Evolutionary conservation across 2,888 invertebrate genomes (phyloP), one percentile per base, ranked within the genome.

Genomic region (Trissolcus japonicus): DNA sequence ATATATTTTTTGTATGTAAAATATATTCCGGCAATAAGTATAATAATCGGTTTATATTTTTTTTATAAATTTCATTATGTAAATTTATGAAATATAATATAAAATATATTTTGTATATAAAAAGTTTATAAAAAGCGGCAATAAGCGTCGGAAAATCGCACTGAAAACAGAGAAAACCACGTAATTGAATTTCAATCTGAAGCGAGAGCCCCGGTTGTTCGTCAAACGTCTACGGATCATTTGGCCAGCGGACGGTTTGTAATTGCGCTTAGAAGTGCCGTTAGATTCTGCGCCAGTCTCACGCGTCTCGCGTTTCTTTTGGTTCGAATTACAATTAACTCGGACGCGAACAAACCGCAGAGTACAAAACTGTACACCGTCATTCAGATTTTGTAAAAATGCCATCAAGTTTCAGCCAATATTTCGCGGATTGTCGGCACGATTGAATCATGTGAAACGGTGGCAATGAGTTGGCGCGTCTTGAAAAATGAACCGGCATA

Each of bases 401-500:
- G 3, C 43, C 43, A 43, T n/a, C 43, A 43, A 43, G 43, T 43
- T n/a, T 43, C 13, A 43, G 25, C 25, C 25, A 25, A 43, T 43
- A 14, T 3, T n/a, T 43, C 14, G 43, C 14, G 43, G 14, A 14
- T 57, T 41, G 19, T 43, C 13, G 4, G 43, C 43, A 43, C 66
- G 66, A 76, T 71, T 76, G 71, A 71, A 71, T 61, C 65, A 54
- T 76, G 4, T 25, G 66, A 76, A 76, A 62, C 59, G 50, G 65
- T 21, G 46, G 51, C 50, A 51, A 76, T 76, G 66, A 76, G 66
- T 19, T 17, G 25, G 41, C 11, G 61, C 55, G 59, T 67, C 67
- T 61, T 67, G 62, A 78, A 78, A 78, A 73, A 74, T 74, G 68
- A 78, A 50, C 57, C 54, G 50, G 62, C 51, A 60, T 68, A 72